These are phyloP conservation scores for human (Homo sapiens) DNA, from an alignment of 2,113 vertebrate genomes.

Conservation along the genomic window GRCh38 chr14:55790001-55790500, in stretches of 20 bases:
- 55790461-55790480: background rate
- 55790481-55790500: background rate
- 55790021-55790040: background rate
- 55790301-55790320: background rate
- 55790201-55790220: background rate
- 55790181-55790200: no score
- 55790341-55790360: background rate
- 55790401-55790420: background rate
- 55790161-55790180: background rate
- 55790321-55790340: no score
- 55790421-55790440: background rate
- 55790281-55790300: background rate
- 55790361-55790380: background rate
- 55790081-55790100: accelerated
- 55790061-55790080: background rate
- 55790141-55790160: background rate
- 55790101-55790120: background rate
- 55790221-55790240: background rate
- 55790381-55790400: background rate
- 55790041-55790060: background rate
- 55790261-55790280: background rate
- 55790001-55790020: background rate
- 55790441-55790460: background rate
- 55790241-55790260: no score
- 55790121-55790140: background rate